These are phyloP conservation scores for Wiebesia pumilae DNA, from an alignment of 1,140 invertebrate species.

Conservation along the genomic window DNA sequence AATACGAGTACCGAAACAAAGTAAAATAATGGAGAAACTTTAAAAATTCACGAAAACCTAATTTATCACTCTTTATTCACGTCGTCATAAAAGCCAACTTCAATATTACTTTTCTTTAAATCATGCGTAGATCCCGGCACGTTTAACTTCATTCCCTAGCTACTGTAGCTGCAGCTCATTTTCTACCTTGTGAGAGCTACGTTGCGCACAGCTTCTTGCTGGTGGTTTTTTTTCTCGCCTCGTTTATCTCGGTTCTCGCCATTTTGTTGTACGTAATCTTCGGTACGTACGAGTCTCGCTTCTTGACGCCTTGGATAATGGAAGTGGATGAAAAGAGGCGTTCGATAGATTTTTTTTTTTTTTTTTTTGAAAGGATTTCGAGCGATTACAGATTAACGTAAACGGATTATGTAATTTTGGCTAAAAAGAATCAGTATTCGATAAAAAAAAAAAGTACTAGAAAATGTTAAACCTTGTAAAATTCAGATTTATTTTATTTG, in stretches of 20 bases:
- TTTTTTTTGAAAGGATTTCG: background rate
- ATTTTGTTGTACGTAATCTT: background rate
- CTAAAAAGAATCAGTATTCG: background rate
- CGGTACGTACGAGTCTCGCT: background rate
- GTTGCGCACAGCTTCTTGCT: background rate
- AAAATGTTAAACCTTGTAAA: background rate
- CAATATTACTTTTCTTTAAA: slow-evolving; percentile 21
- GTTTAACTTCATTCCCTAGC: slow-evolving; percentile 6
- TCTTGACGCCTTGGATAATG: background rate
- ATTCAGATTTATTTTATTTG: background rate
- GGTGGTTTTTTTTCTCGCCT: background rate
- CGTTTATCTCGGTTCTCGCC: slow-evolving; percentile 30
- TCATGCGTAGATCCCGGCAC: slow-evolving; percentile 17
- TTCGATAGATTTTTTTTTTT: background rate
- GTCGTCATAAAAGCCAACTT: background rate
- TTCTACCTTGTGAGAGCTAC: background rate
- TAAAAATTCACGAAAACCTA: background rate
- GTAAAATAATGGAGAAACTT: background rate
- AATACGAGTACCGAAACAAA: background rate
- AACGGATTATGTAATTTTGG: background rate
- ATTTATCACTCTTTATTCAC: background rate
- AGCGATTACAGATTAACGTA: background rate
- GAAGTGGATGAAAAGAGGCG: slow-evolving; percentile 14
- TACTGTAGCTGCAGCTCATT: background rate
- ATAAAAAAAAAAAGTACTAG: background rate